These are phyloP conservation scores for Amyelois transitella DNA, from an alignment of 1,140 invertebrate species.

Conservation along the genomic window DNA sequence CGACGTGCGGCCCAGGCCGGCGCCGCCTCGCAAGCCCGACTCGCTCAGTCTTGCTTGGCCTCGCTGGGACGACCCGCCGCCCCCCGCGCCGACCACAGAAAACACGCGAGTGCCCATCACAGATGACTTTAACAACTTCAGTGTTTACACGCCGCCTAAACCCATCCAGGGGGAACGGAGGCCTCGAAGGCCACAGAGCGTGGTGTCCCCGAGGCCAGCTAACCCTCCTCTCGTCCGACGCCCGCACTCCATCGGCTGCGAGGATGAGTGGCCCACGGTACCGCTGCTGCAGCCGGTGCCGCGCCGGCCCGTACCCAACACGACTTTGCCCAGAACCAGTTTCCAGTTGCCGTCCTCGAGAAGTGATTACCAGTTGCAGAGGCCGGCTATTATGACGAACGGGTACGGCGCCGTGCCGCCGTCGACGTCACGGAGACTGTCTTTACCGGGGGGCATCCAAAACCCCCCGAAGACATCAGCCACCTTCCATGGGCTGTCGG, in stretches of 20 bases:
- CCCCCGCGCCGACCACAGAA: slow-evolving; percentile 53
- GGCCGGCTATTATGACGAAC: slow-evolving; percentile 63
- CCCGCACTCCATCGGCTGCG: slow-evolving; percentile 64
- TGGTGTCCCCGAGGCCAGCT: slow-evolving; percentile 54
- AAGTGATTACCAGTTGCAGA: slow-evolving; percentile 78
- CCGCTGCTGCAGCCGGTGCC: slow-evolving; percentile 64
- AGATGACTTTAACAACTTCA: slow-evolving; percentile 74
- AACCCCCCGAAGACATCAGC: slow-evolving; percentile 75
- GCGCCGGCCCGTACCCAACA: slow-evolving; percentile 51
- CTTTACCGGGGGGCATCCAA: slow-evolving; percentile 52
- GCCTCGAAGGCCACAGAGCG: slow-evolving; percentile 62
- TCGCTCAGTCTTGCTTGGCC: slow-evolving; percentile 52
- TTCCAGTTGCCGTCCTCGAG: slow-evolving; percentile 72
- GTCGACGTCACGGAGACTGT: slow-evolving; percentile 49
- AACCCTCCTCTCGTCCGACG: slow-evolving; percentile 57
- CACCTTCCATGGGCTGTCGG: slow-evolving; percentile 78
- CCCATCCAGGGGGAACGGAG: slow-evolving; percentile 65
- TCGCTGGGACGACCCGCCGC: slow-evolving; percentile 61
- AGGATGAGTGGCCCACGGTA: slow-evolving; percentile 55
- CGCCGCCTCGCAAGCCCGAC: slow-evolving; percentile 67
- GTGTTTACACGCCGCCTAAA: slow-evolving; percentile 75
- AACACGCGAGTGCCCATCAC: slow-evolving; percentile 41
- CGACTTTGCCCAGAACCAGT: slow-evolving; percentile 62
- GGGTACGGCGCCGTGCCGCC: slow-evolving; percentile 65
- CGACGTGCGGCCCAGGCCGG: slow-evolving; percentile 62